Conservation (phyloP, 2,888 invertebrate species). For the Temnothorax ravouxi region DNA sequence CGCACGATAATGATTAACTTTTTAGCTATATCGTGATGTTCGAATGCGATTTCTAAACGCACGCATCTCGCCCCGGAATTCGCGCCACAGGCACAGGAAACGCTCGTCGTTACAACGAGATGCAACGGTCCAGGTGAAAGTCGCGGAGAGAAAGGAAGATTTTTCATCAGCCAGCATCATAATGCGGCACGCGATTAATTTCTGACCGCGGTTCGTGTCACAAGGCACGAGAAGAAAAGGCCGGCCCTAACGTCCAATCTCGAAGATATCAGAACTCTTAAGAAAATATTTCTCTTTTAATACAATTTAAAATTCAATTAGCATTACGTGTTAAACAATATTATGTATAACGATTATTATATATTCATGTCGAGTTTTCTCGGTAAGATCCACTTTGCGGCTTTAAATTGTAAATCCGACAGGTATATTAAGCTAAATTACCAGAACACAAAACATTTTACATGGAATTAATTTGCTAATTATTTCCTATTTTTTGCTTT, state of each 20-base stretch:
- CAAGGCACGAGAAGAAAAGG: background rate
- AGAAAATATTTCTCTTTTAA: background rate
- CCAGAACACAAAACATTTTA: no score
- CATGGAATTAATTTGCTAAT: no score
- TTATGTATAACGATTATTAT: background rate
- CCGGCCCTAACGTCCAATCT: background rate
- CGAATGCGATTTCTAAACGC: constrained; percentile 33
- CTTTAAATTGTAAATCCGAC: constrained; percentile 9
- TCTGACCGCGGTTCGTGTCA: background rate
- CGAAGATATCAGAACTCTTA: background rate
- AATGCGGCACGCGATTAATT: constrained; percentile 47
- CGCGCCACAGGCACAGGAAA: background rate
- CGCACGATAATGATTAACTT: background rate
- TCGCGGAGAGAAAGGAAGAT: constrained; percentile 49
- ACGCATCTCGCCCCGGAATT: constrained; percentile 27
- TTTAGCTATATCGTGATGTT: constrained; percentile 16
- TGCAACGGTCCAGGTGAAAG: constrained; percentile 46
- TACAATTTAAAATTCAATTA: background rate
- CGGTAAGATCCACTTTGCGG: background rate
- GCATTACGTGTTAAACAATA: background rate
- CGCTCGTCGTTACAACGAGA: constrained; percentile 20
- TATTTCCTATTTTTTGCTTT: no score
- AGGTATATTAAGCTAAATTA: no score
- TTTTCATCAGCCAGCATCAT: constrained; percentile 32
- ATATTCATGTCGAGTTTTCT: background rate